Conservation (phyloP, 2,888 invertebrate genomes). For the Hydriomena furcata region DNA sequence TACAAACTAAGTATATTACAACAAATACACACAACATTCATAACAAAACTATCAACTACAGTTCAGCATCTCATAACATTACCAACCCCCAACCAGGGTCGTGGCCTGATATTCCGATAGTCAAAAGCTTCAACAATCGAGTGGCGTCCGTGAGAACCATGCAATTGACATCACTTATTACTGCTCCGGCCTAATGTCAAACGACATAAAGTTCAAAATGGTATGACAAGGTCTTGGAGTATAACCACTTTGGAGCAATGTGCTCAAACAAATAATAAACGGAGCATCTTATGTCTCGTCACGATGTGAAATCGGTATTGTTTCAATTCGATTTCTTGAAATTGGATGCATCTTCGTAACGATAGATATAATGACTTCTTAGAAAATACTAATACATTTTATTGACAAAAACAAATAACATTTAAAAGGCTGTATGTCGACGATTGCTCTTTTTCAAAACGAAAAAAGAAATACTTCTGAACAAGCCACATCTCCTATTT, state of each 20-base stretch:
- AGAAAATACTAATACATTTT: no score
- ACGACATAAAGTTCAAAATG: constrained; percentile 20
- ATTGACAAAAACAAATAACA: no score
- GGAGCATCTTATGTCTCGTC: constrained; percentile 46
- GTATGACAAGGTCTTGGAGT: background rate
- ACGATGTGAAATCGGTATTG: constrained; percentile 44
- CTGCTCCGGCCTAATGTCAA: constrained; percentile 7
- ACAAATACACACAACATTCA: background rate
- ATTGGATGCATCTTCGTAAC: constrained; percentile 10
- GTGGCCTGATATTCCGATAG: constrained; percentile 73
- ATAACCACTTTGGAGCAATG: constrained; percentile 49
- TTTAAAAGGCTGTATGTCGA: no score
- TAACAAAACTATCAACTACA: background rate
- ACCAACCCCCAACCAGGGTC: constrained; percentile 58
- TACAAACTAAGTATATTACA: background rate
- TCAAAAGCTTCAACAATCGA: constrained; percentile 76
- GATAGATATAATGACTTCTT: background rate
- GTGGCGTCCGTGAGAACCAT: constrained; percentile 72
- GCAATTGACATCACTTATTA: constrained; percentile 37
- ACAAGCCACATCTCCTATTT: no score
- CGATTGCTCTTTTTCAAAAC: no score
- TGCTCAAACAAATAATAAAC: constrained; percentile 46
- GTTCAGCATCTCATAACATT: constrained; percentile 25
- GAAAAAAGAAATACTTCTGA: no score
- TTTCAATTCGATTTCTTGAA: constrained; percentile 23